Base-by-base conservation (phyloP, 2,113 vertebrate genomes). In the Grammomys dolichurus region DNA sequence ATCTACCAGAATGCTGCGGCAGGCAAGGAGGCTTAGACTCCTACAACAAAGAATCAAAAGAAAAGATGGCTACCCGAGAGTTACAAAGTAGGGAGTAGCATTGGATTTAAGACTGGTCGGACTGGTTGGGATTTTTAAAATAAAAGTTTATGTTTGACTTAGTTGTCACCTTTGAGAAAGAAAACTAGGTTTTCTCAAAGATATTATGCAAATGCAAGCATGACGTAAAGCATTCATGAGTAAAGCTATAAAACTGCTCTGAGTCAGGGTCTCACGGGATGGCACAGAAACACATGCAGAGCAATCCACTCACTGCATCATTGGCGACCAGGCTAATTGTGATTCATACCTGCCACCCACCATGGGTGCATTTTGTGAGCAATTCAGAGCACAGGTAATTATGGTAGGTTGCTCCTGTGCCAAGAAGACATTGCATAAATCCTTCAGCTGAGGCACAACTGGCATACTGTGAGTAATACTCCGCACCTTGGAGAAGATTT, bases 381-480 rank as follows among this genome's bases (percentile, higher is more conserved):
- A 97, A 96, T 94, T 95, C 95, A 88, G 96, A 93, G 75, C 31
- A 5, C 90, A 97, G 96, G 97, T 98, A 98, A 98, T 98, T 98
- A 97, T 36, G 95, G 96, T 95, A 87, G 4, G 3, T 95, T 97
- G 97, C 97, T 89, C 95, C 87, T 5, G 10, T 96, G 96, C 96
- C 97, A 97, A 95, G 94, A 95, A 97, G 97, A 89, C 72, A 84
- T 82, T 97, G 65, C 96, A 97, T 98, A 98, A 98, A 98, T 98
- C 97, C 97, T 98, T 98, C 97, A 97, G 95, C 96, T 7, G 12
- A 97, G 97, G 95, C 97, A 86, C 94, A 81, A 88, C 96, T 98
- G 98, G 98, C 98, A 98, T 87, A 40, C 78, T 91, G 40, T 98
- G 96, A 98, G 98, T 97, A 98, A 98, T 97, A 95, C 96, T 90